Conservation (phyloP, 2,888 invertebrate genomes). For the Mycalesis mineus region DNA sequence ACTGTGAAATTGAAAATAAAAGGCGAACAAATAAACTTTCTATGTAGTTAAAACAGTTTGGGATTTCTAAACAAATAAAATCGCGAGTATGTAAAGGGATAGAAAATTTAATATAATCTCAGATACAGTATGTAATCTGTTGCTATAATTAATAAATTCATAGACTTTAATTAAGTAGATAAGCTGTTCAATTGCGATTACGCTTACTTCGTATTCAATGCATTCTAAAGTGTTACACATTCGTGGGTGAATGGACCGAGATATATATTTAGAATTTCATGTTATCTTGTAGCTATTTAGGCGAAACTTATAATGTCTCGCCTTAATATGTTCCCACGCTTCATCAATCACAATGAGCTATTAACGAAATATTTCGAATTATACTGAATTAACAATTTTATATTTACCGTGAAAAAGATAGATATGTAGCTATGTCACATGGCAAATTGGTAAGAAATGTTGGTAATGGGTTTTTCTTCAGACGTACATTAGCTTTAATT, state of each 20-base stretch:
- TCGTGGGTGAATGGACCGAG: slow-evolving; percentile 46
- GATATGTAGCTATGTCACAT: too few species aligned
- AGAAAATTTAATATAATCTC: background rate
- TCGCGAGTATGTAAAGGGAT: background rate
- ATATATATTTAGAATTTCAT: slow-evolving; percentile 45
- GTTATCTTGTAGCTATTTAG: background rate
- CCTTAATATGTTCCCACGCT: slow-evolving; percentile 6
- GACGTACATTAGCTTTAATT: too few species aligned
- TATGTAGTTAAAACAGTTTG: background rate
- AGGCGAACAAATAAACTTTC: background rate
- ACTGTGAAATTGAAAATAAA: background rate
- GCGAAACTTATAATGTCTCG: background rate
- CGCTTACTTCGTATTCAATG: slow-evolving; percentile 42
- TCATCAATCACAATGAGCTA: background rate
- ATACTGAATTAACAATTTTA: background rate
- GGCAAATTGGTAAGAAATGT: too few species aligned
- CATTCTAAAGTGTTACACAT: slow-evolving; percentile 44
- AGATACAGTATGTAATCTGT: background rate
- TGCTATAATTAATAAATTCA: background rate
- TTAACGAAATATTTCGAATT: background rate
- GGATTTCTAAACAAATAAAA: background rate
- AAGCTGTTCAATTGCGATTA: slow-evolving; percentile 22
- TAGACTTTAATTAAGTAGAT: background rate
- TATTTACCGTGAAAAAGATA: too few species aligned
- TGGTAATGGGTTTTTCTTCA: too few species aligned